Base-by-base conservation (phyloP, 2,113 vertebrate genomes). In the Lampris megalopsis region DNA sequence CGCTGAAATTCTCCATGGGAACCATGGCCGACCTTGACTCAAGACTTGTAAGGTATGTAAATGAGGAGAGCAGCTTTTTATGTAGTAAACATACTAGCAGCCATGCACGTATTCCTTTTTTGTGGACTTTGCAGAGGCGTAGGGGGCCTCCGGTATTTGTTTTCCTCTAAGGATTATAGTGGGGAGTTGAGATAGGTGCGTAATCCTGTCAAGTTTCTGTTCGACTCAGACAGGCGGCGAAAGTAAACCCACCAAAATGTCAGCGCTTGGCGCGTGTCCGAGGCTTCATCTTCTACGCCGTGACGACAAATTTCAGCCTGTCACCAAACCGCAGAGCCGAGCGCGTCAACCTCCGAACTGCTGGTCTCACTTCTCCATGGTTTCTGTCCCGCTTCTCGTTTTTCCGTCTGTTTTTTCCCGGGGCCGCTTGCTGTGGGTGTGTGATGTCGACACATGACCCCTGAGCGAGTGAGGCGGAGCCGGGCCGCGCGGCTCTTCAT, bases 381-480 rank as follows among this genome's bases (percentile, higher is more conserved):
- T 50, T 59, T 11, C 11, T 4, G 2, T 3, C 9, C 8, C 7
- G 1, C 7, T 57, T 6, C 37, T 7, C 43, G 7, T 63, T 37
- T 5, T 9, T 35, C 8, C 49, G 63, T 50, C 69, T 62, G 43
- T 76, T 47, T 66, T 71, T 71, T 76, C 57, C 63, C 37, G 24
- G 36, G 48, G 62, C 40, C 74, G 74, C 52, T 60, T 50, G 64
- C 71, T 48, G 54, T 38, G 6, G 54, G 56, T 67, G 73, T 78
- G 60, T 80, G 84, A 81, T 86, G 84, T 80, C 85, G 90, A 90
- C 81, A 88, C 57, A 6, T 37, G 78, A 79, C 85, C 86, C 80
- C 74, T 24, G 24, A 36, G 5, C 6, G 61, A 74, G 49, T 57
- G 57, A 57, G 63, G 45, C 52, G 63, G 78, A 63, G 7, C 71